Conservation (phyloP, 2,888 invertebrate genomes). For the Steromphala cineraria region DNA sequence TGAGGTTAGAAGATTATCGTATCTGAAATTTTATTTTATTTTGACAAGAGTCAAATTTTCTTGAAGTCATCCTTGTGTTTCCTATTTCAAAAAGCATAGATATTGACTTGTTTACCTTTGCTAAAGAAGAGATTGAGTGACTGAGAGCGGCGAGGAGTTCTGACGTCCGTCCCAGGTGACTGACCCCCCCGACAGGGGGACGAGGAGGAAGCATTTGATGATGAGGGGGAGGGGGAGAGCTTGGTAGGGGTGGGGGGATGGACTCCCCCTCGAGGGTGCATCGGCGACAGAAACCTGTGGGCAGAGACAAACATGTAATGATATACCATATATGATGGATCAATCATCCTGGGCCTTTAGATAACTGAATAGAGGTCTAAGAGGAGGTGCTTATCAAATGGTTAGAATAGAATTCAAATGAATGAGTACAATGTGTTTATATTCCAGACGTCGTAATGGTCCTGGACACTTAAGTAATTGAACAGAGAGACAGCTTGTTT, state of each 20-base stretch:
- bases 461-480: too few relatives aligned
- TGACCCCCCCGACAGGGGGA: not conserved
- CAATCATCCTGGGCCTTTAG: too few relatives aligned
- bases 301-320: not conserved
- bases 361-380: too few relatives aligned
- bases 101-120: slow-evolving; percentile 51
- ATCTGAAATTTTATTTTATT: too few relatives aligned
- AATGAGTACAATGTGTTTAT: too few relatives aligned
- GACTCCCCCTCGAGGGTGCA: slow-evolving; percentile 34
- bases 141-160: slow-evolving; percentile 49
- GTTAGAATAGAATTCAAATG: too few relatives aligned
- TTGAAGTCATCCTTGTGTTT: too few relatives aligned
- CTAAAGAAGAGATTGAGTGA: slow-evolving; percentile 65
- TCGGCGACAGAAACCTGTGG: slow-evolving; percentile 56
- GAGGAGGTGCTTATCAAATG: too few relatives aligned
- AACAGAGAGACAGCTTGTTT: too few relatives aligned
- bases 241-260: not conserved
- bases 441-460: too few relatives aligned
- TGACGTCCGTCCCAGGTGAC: not conserved
- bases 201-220: not conserved
- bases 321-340: not conserved
- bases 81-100: not conserved
- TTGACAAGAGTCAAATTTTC: too few relatives aligned
- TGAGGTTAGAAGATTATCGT: too few relatives aligned
- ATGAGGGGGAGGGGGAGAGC: not conserved